Percentiles rank a stretch among this genome's conserved stretches.
phyloP scores from a whole-genome alignment of 2,888 invertebrate species.

The Polia nebulosa region DNA sequence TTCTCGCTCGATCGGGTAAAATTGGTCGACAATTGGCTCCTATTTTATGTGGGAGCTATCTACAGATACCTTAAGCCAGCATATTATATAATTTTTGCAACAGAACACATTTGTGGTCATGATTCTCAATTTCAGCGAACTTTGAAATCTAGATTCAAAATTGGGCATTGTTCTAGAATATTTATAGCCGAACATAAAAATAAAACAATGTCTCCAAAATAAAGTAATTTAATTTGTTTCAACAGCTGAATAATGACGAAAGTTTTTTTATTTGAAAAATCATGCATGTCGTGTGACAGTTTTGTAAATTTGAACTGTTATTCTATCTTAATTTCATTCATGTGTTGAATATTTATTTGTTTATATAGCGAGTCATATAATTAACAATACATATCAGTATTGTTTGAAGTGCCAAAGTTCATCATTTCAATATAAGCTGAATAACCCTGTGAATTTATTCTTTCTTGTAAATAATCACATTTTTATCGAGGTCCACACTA shows the following conservation, averaged over 20 bases:
- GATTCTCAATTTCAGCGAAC: neutral
- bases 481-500: conserved; percentile 41
- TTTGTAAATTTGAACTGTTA: conserved; percentile 6
- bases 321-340: neutral
- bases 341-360: neutral
- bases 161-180: conserved; percentile 11
- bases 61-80: neutral
- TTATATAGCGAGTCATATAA: neutral
- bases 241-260: neutral
- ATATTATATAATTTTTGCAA: neutral
- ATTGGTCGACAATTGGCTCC: conserved; percentile 23
- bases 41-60: conserved; percentile 11
- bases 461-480: conserved; percentile 30
- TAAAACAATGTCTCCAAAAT: no score
- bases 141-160: neutral
- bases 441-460: neutral
- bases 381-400: conserved; percentile 53
- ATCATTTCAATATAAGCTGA: conserved; percentile 9
- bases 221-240: neutral
- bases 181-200: neutral
- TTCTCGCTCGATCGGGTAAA: conserved; percentile 13
- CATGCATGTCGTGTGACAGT: conserved; percentile 4
- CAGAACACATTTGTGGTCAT: neutral
- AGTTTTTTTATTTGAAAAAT: neutral
- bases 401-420: conserved; percentile 59